Evolutionary conservation across 1,140 invertebrate species (phyloP), one percentile per base, ranked within the genome.

Genomic region (Zeugodacus cucurbitae): DNA sequence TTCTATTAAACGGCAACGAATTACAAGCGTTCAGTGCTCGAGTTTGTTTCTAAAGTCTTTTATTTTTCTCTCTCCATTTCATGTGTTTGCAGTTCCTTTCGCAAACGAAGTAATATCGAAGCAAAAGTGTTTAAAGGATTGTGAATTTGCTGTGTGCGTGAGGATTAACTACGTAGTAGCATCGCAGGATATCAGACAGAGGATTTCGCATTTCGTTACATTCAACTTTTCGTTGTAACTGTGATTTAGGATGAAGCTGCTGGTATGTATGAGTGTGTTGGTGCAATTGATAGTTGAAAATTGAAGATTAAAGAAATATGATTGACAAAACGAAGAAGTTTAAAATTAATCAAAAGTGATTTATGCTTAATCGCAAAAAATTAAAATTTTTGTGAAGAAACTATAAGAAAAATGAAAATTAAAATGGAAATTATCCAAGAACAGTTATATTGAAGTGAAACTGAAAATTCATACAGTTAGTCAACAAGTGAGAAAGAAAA

Each of bases 221-320:
- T 82, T 82, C 44, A 82, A 48, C 74, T 48, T 48, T 48, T 82
- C 41, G 74, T 82, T 82, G 44, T 54, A 44, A 82, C 26, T 54
- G 74, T 48, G 74, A 26, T 54, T 82, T 87, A 89, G 70, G 64
- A 89, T 89, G 89, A 89, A 89, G 88, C 87, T 89, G 88, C 86
- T 89, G 89, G 89, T 89, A 88, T 86, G 89, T 89, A 89, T 82
- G 44, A 1, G 37, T 57, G 58, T 34, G 41, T 17, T 44, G 20
- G 44, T 82, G 74, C 74, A 82, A 48, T 48, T 26, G 3, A 48
- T 29, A 48, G 2, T 26, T 26, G 3, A 48, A 54, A 48, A 10
- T 26, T 26, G 8, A 48, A 82, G 44, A 41, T 14, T 17, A 37
- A 87, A 87, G 34, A 67, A 86, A 82, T 26, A 8, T 54, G 5